Percentiles rank a stretch among this genome's conserved stretches.
These are phyloP conservation scores for Drosophila koepferae DNA, from an alignment of 2,888 invertebrate genomes.

Conservation along the genomic window DNA sequence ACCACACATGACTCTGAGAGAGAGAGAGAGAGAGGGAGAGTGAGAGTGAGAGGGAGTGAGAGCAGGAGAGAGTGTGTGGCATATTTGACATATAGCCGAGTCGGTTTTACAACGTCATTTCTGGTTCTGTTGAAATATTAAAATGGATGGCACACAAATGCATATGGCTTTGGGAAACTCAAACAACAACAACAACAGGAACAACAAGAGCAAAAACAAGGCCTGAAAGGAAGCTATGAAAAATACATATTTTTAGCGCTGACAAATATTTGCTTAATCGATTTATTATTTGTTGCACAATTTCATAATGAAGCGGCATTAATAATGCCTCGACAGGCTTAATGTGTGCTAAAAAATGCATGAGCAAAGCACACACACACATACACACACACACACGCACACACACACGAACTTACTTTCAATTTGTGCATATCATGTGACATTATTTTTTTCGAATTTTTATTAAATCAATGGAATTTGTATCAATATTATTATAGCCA, in stretches of 20 bases:
- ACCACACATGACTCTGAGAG: slow-evolving; percentile 9
- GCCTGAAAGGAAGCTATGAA: slow-evolving; percentile 45
- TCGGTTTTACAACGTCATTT: slow-evolving; percentile 80
- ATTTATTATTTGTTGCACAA: slow-evolving; percentile 78
- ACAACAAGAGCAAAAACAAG: slow-evolving; percentile 7
- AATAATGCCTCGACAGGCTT: slow-evolving; percentile 63
- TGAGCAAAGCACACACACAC: slow-evolving; percentile 9
- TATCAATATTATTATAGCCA: slow-evolving; percentile 5
- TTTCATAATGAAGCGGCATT: slow-evolving; percentile 75
- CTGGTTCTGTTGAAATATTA: slow-evolving; percentile 80
- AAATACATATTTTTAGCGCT: slow-evolving; percentile 70
- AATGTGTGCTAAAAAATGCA: slow-evolving; percentile 51
- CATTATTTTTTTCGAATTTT: neutral
- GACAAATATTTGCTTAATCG: slow-evolving; percentile 80
- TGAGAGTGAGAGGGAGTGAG: neutral
- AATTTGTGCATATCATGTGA: slow-evolving; percentile 13
- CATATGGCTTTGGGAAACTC: slow-evolving; percentile 48
- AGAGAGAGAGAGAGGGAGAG: slow-evolving; percentile 24
- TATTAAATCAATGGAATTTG: slow-evolving; percentile 14
- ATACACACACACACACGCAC: neutral
- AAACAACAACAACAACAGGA: slow-evolving; percentile 12
- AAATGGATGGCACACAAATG: slow-evolving; percentile 75
- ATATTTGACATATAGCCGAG: slow-evolving; percentile 79
- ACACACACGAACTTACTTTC: neutral
- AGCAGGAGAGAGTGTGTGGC: slow-evolving; percentile 40